Evolutionary conservation across 1,140 invertebrate species (phyloP).

Genomic region (Drosophila busckii): DNA sequence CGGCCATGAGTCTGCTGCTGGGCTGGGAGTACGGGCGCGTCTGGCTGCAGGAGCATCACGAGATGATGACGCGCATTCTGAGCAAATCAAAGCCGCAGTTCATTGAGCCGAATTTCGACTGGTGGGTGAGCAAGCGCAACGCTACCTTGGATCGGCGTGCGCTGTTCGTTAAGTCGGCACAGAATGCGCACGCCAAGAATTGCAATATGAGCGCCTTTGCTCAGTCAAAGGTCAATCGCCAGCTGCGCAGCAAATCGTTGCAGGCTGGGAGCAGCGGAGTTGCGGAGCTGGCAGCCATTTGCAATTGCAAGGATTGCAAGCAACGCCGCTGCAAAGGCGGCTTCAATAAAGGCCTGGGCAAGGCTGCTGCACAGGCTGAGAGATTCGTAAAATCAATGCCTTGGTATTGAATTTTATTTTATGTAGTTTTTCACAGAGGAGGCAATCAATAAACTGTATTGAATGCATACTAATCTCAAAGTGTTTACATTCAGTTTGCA

Average conservation of each 20-base stretch:
- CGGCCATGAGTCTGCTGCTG: slow-evolving; percentile 17
- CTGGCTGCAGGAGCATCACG: slow-evolving; percentile 22
- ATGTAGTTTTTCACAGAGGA: not conserved
- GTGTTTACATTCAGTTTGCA: too few species aligned
- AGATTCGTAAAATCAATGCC: not conserved
- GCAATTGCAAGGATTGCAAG: slow-evolving; percentile 21
- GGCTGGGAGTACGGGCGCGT: slow-evolving; percentile 31
- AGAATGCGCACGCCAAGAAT: slow-evolving; percentile 21
- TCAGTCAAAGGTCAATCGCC: not conserved
- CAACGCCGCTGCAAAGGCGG: slow-evolving; percentile 1
- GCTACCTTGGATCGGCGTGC: slow-evolving; percentile 12
- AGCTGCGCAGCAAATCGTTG: not conserved
- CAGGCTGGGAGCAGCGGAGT: too few species aligned
- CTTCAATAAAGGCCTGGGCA: too few species aligned
- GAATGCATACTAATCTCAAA: too few species aligned
- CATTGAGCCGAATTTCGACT: slow-evolving; percentile 20
- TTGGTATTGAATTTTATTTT: slow-evolving; percentile 10
- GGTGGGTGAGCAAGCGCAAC: slow-evolving; percentile 25
- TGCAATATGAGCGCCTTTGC: slow-evolving; percentile 21
- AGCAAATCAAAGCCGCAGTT: slow-evolving; percentile 1
- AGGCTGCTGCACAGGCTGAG: too few species aligned
- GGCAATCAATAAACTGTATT: not conserved
- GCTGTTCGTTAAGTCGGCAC: slow-evolving; percentile 9
- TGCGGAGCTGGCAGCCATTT: slow-evolving; percentile 2
- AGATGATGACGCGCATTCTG: not conserved